These are phyloP conservation scores for Chelonus formosanus DNA, from an alignment of 2,888 invertebrate species.

Conservation along the genomic window DNA sequence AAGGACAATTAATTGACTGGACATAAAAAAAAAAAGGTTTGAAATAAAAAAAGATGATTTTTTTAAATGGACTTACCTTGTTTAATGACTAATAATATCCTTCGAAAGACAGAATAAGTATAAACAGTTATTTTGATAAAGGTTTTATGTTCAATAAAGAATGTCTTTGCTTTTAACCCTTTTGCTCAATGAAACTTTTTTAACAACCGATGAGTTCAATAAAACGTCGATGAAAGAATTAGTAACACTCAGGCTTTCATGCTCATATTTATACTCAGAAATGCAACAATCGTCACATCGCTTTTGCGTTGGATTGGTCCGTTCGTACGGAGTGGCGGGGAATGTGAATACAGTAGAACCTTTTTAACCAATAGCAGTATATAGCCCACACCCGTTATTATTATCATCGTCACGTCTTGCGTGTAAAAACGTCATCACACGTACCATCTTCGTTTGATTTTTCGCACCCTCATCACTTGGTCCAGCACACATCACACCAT, in stretches of 20 bases:
- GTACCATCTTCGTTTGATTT: constrained; percentile 4
- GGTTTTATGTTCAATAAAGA: no score
- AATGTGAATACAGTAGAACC: constrained; percentile 9
- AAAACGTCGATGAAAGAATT: constrained; percentile 48
- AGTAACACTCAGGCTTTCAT: constrained; percentile 50
- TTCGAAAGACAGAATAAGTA: no score
- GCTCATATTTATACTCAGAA: constrained; percentile 63
- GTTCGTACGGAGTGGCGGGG: constrained; percentile 30
- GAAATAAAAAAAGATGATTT: no score
- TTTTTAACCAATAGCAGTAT: constrained; percentile 37
- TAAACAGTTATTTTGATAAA: no score
- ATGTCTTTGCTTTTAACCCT: no score
- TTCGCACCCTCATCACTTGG: constrained; percentile 19
- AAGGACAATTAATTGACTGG: no score
- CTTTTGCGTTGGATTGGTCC: constrained; percentile 59
- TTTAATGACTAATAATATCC: no score
- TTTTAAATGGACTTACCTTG: no score
- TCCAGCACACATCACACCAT: constrained; percentile 5
- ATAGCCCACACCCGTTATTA: constrained; percentile 28
- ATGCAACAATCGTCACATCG: constrained; percentile 58
- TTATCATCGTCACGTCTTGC: constrained; percentile 18
- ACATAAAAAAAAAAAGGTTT: no score
- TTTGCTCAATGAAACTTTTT: no score
- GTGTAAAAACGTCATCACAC: constrained; percentile 16
- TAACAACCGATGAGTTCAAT: constrained; percentile 30